These are phyloP conservation scores for Anneissia japonica DNA, from an alignment of 35 echinoderm and acorn worm species.

Conservation along the genomic window DNA sequence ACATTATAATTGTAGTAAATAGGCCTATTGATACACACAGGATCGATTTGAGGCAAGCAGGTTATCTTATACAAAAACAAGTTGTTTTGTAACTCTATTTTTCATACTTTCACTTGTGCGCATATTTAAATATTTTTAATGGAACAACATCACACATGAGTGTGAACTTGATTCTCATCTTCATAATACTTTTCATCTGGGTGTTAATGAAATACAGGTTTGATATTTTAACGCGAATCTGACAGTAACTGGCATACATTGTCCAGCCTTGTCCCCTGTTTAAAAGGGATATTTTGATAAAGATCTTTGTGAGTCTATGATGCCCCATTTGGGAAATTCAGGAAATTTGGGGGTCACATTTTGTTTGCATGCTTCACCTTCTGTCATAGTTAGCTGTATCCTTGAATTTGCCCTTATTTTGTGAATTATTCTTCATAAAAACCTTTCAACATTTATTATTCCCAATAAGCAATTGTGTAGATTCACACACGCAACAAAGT, in stretches of 20 bases:
- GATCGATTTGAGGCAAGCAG: no score
- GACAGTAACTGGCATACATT: background rate
- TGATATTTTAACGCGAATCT: background rate
- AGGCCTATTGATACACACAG: no score
- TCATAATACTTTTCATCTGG: background rate
- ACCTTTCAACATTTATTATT: no score
- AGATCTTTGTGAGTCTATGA: background rate
- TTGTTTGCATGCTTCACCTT: no score
- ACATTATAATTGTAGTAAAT: no score
- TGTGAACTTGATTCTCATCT: background rate
- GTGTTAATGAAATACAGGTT: background rate
- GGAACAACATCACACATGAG: background rate
- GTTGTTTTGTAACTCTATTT: background rate
- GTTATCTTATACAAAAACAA: background rate
- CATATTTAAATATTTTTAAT: background rate
- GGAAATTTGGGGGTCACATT: background rate
- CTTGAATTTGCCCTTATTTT: no score
- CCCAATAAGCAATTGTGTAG: no score
- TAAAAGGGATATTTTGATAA: background rate
- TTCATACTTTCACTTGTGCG: background rate
- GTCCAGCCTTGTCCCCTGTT: background rate
- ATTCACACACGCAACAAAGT: no score
- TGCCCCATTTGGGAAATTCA: background rate
- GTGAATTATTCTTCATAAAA: no score
- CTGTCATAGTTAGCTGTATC: no score